Conservation (phyloP, 2,113 vertebrate species). For the Ictidomys tridecemlineatus region DNA sequence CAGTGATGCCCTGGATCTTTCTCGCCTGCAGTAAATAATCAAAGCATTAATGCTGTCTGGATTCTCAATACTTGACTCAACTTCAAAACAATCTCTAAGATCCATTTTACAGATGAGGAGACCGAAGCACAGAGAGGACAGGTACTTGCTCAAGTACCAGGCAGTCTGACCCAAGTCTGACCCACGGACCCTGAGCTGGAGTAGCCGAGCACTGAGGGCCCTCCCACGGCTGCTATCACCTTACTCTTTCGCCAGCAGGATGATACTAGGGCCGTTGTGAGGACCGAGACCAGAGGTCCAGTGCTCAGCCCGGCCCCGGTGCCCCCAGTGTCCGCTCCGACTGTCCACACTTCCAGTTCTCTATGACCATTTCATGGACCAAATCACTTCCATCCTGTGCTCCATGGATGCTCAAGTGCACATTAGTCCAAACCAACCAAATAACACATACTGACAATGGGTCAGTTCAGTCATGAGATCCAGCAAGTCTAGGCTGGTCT, state of each 20-base stretch:
- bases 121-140: background rate
- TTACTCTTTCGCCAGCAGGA: background rate
- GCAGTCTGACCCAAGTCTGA: too few species aligned
- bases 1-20: background rate
- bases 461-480: constrained; percentile 60
- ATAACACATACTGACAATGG: constrained; percentile 55
- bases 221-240: background rate
- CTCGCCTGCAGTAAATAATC: background rate
- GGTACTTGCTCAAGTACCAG: too few species aligned
- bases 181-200: too few species aligned
- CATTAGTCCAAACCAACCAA: constrained; percentile 38
- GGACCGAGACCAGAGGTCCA: background rate
- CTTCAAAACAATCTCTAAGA: background rate
- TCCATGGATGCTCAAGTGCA: constrained; percentile 40
- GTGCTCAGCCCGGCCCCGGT: too few species aligned
- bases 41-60: background rate
- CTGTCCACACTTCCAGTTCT: background rate
- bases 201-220: too few species aligned
- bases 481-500: background rate
- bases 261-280: background rate
- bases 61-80: background rate
- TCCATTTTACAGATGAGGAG: constrained; percentile 33
- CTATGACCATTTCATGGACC: constrained; percentile 7
- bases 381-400: constrained; percentile 59
- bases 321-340: too few species aligned